Base-by-base conservation (phyloP, 92 coral and sea anemone species). In the Paramuricea clavata region DNA sequence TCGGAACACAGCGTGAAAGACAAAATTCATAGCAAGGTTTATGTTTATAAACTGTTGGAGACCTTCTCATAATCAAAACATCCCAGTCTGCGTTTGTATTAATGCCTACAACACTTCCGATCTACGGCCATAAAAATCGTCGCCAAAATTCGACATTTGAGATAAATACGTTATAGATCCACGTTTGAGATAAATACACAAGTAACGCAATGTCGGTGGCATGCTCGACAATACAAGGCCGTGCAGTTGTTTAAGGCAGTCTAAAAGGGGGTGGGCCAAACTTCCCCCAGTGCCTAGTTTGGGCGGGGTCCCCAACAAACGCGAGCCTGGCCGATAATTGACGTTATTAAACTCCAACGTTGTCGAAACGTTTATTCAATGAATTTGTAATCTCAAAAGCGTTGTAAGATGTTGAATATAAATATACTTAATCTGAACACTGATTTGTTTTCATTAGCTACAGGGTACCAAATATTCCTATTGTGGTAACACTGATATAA, bases 41-140 rank as follows among this genome's bases (percentile, higher is more conserved):
- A 21, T 73, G 79, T 73, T 73, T 73, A 73, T 30, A 44, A n/a
- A 42, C 26, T 6, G 30, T 19, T 30, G 49, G 36, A 70, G 60
- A 73, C 79, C 79, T 41, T 33, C 60, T 47, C 34, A 44, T 54
- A 73, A 73, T 73, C 49, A 42, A 39, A 73, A 73, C 39, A 73
- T 21, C 22, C 62, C 7, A 33, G 76, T 70, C 49, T 33, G 25
- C 30, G 50, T 73, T 39, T 8, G 60, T 42, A 12, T 6, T n/a
- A 35, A 13, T 39, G 33, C 59, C 3, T 9, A 52, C 2, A 42
- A 5, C 25, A 10, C 27, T 17, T 54, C 62, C 62, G 62, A 23
- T 54, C 5, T 27, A n/a, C 23, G n/a, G n/a, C n/a, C n/a, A n/a
- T n/a, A n/a, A n/a, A n/a, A n/a, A n/a, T n/a, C n/a, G n/a, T n/a